Evolutionary conservation across 2,113 vertebrate species (phyloP).

Genomic region (Myanophis thanlyinensis): DNA sequence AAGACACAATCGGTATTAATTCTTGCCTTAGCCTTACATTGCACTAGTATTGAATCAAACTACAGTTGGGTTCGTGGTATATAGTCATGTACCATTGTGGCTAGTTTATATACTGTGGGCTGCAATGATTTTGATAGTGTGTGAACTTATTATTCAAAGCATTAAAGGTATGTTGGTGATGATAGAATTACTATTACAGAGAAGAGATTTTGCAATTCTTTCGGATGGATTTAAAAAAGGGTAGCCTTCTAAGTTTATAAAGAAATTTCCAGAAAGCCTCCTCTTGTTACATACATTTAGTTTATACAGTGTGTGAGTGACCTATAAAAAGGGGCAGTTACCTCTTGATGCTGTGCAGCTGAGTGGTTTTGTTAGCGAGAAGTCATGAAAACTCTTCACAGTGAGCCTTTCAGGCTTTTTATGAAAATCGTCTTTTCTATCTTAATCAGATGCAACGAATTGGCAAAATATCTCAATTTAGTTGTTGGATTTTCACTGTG

Average conservation of each 20-base stretch:
- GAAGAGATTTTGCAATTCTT: not conserved
- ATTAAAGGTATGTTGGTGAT: not conserved
- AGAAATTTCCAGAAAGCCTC: not conserved
- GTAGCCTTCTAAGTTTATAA: not conserved
- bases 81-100: not conserved
- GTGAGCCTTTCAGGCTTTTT: not conserved
- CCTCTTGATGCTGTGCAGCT: not conserved
- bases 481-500: not conserved
- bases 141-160: not conserved
- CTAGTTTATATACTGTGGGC: not conserved
- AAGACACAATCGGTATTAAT: not conserved
- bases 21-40: not conserved
- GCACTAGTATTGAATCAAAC: not conserved
- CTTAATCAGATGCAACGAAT: not conserved
- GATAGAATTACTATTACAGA: not conserved
- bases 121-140: not conserved
- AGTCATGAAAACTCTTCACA: not conserved
- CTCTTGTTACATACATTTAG: not conserved
- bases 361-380: not conserved
- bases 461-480: not conserved
- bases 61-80: not conserved
- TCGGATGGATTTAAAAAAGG: not conserved
- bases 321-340: not conserved
- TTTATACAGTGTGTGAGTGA: not conserved
- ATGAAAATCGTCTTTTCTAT: not conserved